Base-by-base conservation (phyloP, 2,113 vertebrate species). In the Phoenicopterus ruber region DNA sequence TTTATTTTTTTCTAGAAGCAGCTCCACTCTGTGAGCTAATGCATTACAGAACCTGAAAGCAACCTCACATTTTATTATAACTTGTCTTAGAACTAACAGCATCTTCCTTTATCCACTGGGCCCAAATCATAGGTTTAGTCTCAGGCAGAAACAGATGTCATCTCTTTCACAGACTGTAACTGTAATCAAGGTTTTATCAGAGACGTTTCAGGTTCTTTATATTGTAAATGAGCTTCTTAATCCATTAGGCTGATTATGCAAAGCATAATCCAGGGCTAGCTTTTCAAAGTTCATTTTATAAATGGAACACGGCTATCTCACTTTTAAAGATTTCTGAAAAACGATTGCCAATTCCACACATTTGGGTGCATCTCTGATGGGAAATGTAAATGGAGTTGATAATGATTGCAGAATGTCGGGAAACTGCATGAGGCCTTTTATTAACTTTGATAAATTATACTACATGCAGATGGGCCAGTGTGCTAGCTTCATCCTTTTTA, bases 321-420 rank as follows among this genome's bases (percentile, higher is more conserved):
- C 76, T 91, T 94, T 84, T 94, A 96, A 93, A 94, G 85, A 94
- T 93, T 91, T 95, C 82, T 94, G 82, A 93, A 86, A 94, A 93
- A 86, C 0, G 3, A 55, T 81, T 94, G 40, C 69, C 26, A 90
- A 1, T 79, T 93, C 77, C 86, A 95, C 88, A 94, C 92, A 72
- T 93, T 86, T 90, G 67, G 69, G 61, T 82, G 58, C 77, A 93
- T 85, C 82, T 94, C 92, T 95, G 55, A 94, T 79, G 80, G 88
- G 94, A 96, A 97, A 96, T 95, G 94, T 67, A 97, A 94, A 96
- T 97, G 26, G 28, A 85, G 46, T 72, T 90, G 58, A 86, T 96
- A 95, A 94, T 74, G 63, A 88, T 49, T 94, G 44, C 73, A 81
- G 65, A 85, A 92, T 92, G 72, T 82, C 14, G 13, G 85, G 72